Evolutionary conservation across 2,113 vertebrate species (phyloP), one percentile per base, ranked within the genome.

Genomic region (Aspidoscelis tigris): DNA sequence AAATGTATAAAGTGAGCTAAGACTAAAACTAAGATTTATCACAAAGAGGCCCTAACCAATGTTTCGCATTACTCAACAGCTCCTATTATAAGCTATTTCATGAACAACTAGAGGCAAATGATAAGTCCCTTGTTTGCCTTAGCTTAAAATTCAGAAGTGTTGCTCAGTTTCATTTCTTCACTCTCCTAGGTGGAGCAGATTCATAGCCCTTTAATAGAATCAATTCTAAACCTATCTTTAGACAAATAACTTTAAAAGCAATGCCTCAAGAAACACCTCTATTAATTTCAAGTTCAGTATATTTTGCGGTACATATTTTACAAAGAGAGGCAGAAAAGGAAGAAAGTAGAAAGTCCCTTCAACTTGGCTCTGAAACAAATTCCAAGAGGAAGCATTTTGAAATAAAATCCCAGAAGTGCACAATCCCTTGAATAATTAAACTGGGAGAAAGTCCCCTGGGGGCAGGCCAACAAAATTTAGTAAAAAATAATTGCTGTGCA

Each of bases 381-480:
- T 87, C 94, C 93, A 95, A 93, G 92, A 89, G 83, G 92, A 39
- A 92, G 89, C 89, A 79, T 95, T 96, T 95, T 91, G 92, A 95
- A 96, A 94, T 93, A 95, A 95, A 96, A 94, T 94, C 92, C 92
- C 95, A 95, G 93, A 96, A 95, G 94, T 95, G 93, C 95, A 87
- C 91, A 94, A 92, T 92, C 91, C 92, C 88, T 92, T 88, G 91
- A 93, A 95, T 93, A 96, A 95, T 96, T 96, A 96, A 96, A 95
- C 77, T 94, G 92, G 94, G 93, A 95, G 94, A 95, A 95, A 84
- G 76, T 95, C 95, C 94, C 95, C 93, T 55, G 93, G 94, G 93
- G 95, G 95, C 90, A 95, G 92, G 87, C 88, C 89, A 92, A 94
- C 93, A 94, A 94, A 93, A 94, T 93, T 93, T 90, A 61, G 75